phyloP scores from a whole-genome alignment of 1,140 invertebrate genomes.

The Caenorhabditis latens region DNA sequence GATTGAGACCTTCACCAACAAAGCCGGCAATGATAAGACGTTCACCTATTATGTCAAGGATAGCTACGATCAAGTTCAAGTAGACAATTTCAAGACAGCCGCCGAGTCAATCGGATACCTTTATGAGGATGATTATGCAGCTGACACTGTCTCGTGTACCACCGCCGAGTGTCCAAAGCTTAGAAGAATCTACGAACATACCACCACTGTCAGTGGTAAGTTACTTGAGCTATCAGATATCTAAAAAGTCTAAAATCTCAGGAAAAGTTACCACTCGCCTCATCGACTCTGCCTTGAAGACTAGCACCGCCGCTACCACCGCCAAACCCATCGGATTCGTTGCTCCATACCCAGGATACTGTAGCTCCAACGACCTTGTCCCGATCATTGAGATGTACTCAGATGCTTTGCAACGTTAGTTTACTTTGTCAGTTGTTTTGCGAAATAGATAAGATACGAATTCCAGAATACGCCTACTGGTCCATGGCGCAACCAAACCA shows the following conservation, averaged over 20 bases:
- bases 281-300: neutral
- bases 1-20: constrained; percentile 18
- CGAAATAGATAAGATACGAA: neutral
- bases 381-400: constrained; percentile 38
- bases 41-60: constrained; percentile 26
- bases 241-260: no score
- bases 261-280: neutral
- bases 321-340: constrained; percentile 34
- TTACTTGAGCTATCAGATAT: no score
- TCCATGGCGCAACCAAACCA: constrained; percentile 4
- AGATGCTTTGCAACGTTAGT: neutral
- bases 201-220: neutral
- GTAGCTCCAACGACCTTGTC: neutral
- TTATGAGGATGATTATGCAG: constrained; percentile 18
- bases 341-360: constrained; percentile 36
- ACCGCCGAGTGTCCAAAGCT: constrained; percentile 1
- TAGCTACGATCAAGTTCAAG: neutral
- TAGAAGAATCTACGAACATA: neutral
- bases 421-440: neutral
- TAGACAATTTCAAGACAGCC: constrained; percentile 23
- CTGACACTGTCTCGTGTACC: neutral
- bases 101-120: constrained; percentile 20
- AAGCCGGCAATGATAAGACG: neutral
- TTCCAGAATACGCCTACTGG: constrained; percentile 38
- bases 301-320: neutral